Evolutionary conservation across 2,888 invertebrate species (phyloP).

Genomic region (Oxycera nigricornis): DNA sequence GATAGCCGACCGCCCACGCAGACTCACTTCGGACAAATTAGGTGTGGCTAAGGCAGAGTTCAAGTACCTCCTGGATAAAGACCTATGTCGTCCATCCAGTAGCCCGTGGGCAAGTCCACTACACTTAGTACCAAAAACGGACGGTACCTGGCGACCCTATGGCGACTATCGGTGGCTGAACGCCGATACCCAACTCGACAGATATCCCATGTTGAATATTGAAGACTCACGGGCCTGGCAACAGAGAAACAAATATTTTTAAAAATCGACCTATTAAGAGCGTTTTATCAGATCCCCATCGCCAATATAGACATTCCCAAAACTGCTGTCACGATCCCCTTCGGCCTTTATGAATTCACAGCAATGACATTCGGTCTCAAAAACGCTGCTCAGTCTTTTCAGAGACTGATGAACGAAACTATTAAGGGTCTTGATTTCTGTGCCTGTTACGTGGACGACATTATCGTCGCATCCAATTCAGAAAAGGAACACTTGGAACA

Average conservation of each 20-base stretch:
- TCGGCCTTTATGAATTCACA: neutral
- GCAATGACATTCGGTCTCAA: neutral
- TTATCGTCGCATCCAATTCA: neutral
- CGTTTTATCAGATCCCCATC: neutral
- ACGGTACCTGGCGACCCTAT: neutral
- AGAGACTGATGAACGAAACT: neutral
- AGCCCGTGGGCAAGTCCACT: neutral
- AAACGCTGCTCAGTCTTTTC: slow-evolving; percentile 1
- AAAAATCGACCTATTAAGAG: neutral
- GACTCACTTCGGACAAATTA: neutral
- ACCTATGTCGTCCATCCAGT: neutral
- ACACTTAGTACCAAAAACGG: neutral
- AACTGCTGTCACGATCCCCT: neutral
- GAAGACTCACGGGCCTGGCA: neutral
- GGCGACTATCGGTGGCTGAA: neutral
- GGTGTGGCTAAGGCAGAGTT: neutral
- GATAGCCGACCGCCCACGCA: neutral
- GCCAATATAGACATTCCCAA: neutral
- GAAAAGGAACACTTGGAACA: neutral
- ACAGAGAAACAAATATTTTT: neutral
- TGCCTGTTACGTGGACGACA: neutral
- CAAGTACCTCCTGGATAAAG: neutral
- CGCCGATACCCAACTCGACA: neutral
- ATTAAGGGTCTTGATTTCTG: neutral
- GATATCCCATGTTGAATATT: neutral